Evolutionary conservation across 2,113 vertebrate species (phyloP), one percentile per base, ranked within the genome.

Genomic region (Notothenia rossii): DNA sequence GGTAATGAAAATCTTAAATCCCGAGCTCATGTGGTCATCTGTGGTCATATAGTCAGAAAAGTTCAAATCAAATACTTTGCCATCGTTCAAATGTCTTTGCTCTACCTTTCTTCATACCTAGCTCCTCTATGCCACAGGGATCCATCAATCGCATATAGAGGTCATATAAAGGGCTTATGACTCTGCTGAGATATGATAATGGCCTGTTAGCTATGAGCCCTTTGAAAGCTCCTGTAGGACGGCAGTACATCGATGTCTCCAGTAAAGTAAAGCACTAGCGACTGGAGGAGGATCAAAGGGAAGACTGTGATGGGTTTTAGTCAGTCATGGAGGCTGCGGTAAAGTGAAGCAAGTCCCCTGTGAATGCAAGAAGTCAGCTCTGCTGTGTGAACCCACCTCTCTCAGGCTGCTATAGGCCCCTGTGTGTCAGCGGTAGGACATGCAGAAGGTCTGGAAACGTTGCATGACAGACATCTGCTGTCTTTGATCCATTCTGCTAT

Each of bases 251-350:
- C 58, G 51, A 79, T 56, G 68, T 80, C 53, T 82, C 71, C 22
- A 18, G 33, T 68, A 36, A 62, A 81, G 84, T 79, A 71, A 75
- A 90, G 63, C 71, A 69, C 85, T 36, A 54, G 71, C 59, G 79
- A 68, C 76, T 80, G 81, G 81, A 89, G 55, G 53, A 77, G 82
- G 88, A 90, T 93, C 89, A 91, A 92, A 93, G 89, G 43, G 55
- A 84, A 77, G 12, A 25, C 72, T 63, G 59, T 68, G 53, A 77
- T 81, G 73, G 70, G 61, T 85, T 80, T 87, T 80, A 85, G 81
- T 82, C 81, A 49, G 79, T 88, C 66, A 36, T 75, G 75, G 76
- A 89, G 78, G 83, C 81, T 75, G 71, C 48, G 79, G 83, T 64
- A 64, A 77, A 79, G 77, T 10, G 46, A 45, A 7, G 36, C 36